Evolutionary conservation across 2,113 vertebrate species (phyloP).

Genomic region (Nyctereutes procyonoides): DNA sequence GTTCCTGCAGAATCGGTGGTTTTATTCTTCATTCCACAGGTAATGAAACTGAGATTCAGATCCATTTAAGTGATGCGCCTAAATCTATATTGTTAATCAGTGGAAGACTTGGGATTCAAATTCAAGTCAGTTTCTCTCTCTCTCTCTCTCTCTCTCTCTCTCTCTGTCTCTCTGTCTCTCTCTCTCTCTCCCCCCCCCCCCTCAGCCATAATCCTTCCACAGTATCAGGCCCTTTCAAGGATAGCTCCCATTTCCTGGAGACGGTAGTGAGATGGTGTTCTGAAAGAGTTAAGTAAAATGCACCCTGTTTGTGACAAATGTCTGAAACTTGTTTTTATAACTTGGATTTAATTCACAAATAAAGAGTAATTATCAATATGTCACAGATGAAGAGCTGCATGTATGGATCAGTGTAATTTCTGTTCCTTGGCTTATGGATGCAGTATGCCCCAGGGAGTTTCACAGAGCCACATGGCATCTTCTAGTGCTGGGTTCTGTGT

Average conservation of each 20-base stretch:
- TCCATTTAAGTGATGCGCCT: background rate
- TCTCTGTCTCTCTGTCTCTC: background rate
- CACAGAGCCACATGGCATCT: slow-evolving; percentile 62
- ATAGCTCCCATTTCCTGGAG: background rate
- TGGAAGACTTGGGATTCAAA: background rate
- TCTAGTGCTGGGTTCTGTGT: slow-evolving; percentile 41
- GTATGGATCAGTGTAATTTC: slow-evolving; percentile 57
- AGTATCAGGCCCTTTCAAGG: background rate
- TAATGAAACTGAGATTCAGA: slow-evolving; percentile 14
- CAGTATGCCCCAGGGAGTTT: slow-evolving; percentile 63
- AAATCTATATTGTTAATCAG: background rate
- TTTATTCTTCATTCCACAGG: slow-evolving; percentile 47
- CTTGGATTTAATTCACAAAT: slow-evolving; percentile 77
- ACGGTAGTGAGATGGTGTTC: background rate
- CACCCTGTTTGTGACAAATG: slow-evolving; percentile 58
- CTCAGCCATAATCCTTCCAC: background rate
- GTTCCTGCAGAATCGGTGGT: background rate
- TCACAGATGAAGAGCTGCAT: slow-evolving; percentile 55
- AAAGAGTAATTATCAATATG: slow-evolving; percentile 69
- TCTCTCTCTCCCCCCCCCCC: too few species aligned
- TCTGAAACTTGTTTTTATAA: slow-evolving; percentile 63
- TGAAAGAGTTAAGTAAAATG: slow-evolving; percentile 73
- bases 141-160: background rate
- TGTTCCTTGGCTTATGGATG: slow-evolving; percentile 65
- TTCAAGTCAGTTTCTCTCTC: background rate